Conservation (phyloP, 2,113 vertebrate species). For the Mungos mungo region DNA sequence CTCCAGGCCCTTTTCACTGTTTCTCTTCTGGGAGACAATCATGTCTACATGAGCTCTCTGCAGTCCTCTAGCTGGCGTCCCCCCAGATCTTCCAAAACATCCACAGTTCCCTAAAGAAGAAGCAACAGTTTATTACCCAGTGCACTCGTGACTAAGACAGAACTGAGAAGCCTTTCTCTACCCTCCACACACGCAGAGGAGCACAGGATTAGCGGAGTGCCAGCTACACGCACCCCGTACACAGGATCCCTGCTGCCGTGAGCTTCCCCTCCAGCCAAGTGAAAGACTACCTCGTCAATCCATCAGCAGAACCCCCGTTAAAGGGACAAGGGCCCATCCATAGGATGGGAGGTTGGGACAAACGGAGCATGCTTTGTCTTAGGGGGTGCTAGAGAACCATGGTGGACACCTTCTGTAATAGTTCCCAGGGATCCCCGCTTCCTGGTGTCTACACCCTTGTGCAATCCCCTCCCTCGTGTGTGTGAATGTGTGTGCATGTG, state of each 20-base stretch:
- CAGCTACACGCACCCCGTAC: background rate
- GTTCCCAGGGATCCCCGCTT: background rate
- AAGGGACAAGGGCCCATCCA: background rate
- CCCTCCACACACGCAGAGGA: background rate
- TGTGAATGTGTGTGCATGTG: too few species aligned
- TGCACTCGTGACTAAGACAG: background rate
- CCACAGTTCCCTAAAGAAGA: background rate
- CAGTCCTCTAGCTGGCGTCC: background rate
- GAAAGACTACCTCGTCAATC: background rate
- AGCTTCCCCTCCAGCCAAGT: background rate
- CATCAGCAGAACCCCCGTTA: background rate
- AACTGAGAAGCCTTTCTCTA: background rate
- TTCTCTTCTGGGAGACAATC: background rate
- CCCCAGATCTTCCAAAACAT: background rate
- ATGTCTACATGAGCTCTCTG: background rate
- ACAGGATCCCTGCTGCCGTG: background rate
- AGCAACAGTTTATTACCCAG: background rate
- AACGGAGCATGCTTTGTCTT: background rate
- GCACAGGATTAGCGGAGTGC: background rate
- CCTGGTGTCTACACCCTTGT: background rate
- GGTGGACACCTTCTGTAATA: background rate
- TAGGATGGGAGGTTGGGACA: background rate
- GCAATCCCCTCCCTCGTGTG: background rate
- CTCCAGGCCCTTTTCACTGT: background rate
- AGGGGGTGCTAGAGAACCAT: background rate